These are phyloP conservation scores for Calonectris borealis DNA, from an alignment of 2,113 vertebrate genomes.

Conservation along the genomic window DNA sequence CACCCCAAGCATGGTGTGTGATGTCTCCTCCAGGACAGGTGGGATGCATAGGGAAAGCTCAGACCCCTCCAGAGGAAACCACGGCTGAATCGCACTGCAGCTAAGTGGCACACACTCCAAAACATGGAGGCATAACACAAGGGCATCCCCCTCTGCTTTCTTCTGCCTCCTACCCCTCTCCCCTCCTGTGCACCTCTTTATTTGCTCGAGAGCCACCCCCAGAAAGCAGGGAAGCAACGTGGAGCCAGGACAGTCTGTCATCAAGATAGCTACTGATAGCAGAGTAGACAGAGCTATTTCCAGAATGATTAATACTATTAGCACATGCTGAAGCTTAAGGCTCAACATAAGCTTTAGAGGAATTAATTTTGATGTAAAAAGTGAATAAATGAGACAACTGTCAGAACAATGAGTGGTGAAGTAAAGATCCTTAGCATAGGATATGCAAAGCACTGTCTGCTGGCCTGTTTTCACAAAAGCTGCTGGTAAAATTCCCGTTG, in stretches of 20 bases:
- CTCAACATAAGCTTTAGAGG: conserved; percentile 40
- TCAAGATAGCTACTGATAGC: conserved; percentile 5
- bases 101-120: neutral
- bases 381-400: conserved; percentile 61
- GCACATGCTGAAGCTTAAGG: conserved; percentile 52
- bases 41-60: neutral
- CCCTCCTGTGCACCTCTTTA: neutral
- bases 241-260: neutral
- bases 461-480: neutral
- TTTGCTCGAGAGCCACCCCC: neutral
- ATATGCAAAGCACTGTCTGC: conserved; percentile 12
- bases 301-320: conserved; percentile 60
- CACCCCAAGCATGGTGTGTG: accelerated
- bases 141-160: neutral
- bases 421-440: neutral
- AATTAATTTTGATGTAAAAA: conserved; percentile 60
- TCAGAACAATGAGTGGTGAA: conserved; percentile 57
- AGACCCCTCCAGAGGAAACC: neutral
- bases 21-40: conserved; percentile 34
- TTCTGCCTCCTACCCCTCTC: neutral
- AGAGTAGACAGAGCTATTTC: conserved; percentile 52
- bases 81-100: neutral
- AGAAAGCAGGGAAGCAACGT: neutral
- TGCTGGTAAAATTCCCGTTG: conserved; percentile 5
- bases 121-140: neutral